Percentiles rank a stretch among this genome's conserved stretches.
These are phyloP conservation scores for Glyptemys insculpta DNA, from an alignment of 2,797 vertebrate genomes.

Conservation along the genomic window DNA sequence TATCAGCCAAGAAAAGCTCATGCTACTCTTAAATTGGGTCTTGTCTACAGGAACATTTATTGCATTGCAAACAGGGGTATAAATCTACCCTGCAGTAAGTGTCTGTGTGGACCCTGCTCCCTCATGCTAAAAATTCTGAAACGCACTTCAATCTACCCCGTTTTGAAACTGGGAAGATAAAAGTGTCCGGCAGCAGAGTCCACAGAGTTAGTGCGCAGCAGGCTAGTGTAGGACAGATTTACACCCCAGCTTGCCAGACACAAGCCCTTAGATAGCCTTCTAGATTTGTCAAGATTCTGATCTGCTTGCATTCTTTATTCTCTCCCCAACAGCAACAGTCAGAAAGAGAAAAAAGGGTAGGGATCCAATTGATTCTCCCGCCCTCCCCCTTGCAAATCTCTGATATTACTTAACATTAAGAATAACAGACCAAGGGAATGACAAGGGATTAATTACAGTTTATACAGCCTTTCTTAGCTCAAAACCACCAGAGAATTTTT, in stretches of 20 bases:
- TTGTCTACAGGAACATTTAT: not conserved
- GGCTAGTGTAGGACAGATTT: not conserved
- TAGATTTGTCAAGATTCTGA: not conserved
- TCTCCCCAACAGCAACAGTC: not conserved
- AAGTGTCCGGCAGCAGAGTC: not conserved
- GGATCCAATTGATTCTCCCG: not conserved
- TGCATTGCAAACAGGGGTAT: not conserved
- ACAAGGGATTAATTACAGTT: not conserved
- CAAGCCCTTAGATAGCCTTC: not conserved
- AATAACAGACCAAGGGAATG: not conserved
- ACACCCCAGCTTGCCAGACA: not conserved
- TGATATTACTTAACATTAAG: not conserved
- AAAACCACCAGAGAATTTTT: not conserved
- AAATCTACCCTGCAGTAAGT: not conserved
- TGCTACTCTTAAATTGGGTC: not conserved
- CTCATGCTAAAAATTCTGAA: not conserved
- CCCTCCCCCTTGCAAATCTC: not conserved
- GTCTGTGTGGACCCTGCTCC: not conserved
- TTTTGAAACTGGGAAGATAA: not conserved
- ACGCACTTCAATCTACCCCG: not conserved
- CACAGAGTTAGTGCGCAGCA: not conserved
- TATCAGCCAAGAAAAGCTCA: not conserved
- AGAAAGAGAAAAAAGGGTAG: not conserved
- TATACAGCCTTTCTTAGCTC: not conserved
- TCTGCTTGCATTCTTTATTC: not conserved